Evolutionary conservation across 2,797 vertebrate species (phyloP), one percentile per base, ranked within the genome.

Genomic region (Apodemus agrarius): DNA sequence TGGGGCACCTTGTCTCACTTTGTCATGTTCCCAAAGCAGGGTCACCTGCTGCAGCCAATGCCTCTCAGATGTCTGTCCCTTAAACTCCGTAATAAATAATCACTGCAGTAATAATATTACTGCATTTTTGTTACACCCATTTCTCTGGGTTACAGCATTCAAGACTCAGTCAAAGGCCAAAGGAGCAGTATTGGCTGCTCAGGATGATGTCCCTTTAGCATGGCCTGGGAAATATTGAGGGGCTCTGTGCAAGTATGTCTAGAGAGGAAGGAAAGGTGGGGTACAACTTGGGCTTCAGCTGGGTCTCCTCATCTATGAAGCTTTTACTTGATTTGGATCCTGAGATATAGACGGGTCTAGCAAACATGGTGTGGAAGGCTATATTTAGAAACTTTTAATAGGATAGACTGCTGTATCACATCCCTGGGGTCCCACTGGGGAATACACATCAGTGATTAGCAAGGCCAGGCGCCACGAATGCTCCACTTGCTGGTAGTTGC

Each of bases 341-440:
- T 86, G 29, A 95, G 63, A 87, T 94, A 59, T 76, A 43, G 76
- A 84, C 91, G 72, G 22, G 46, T 67, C 87, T 37, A 34, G 57
- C 87, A 85, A 83, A 90, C 65, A 63, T 13, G 29, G n/a, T 0
- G 79, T 57, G 54, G 14, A 21, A 86, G 40, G 72, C 91, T 98
- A 80, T 92, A 96, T 97, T 97, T 97, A 94, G 95, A 89, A 79
- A 26, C 74, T 94, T 96, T 96, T 97, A 97, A 96, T 93, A 95
- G 83, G 80, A 14, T 74, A 75, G 54, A 69, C 22, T 37, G 76
- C 72, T 84, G 34, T 7, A 24, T 52, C 49, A 10, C 43, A 6
- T 95, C 94, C 88, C 79, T 34, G 59, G 61, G 90, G 75, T 91
- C 84, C 92, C 90, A 89, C 79, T 49, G 43, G 93, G 94, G 82